Conservation (phyloP, 2,888 invertebrate species). For the Diadegma fenestrale region DNA sequence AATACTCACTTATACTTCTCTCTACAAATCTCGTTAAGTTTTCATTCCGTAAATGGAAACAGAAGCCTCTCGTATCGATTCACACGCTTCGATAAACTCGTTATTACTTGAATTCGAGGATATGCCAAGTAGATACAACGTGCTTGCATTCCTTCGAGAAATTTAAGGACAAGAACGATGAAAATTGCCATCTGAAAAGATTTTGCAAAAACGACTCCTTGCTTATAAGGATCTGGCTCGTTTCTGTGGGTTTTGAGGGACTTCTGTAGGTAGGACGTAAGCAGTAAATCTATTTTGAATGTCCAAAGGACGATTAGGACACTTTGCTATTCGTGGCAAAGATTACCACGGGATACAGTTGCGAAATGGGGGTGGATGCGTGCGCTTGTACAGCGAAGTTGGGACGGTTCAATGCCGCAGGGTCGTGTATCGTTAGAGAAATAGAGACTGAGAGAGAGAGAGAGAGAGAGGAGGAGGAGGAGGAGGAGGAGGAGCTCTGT, state of each 20-base stretch:
- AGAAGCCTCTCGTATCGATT: constrained; percentile 23
- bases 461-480: constrained; percentile 8
- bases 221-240: neutral
- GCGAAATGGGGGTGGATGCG: constrained; percentile 24
- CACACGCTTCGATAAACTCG: constrained; percentile 48
- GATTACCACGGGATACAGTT: constrained; percentile 29
- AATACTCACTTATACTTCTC: constrained; percentile 65
- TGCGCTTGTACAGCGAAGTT: constrained; percentile 53
- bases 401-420: constrained; percentile 74
- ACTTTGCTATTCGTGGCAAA: constrained; percentile 31
- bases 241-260: neutral
- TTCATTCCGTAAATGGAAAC: constrained; percentile 80
- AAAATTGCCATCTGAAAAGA: neutral
- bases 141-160: neutral
- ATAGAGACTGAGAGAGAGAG: constrained; percentile 24
- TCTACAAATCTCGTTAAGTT: constrained; percentile 80
- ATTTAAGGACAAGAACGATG: neutral
- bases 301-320: constrained; percentile 60
- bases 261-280: neutral
- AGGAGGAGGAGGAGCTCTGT: constrained; percentile 80
- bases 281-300: constrained; percentile 26
- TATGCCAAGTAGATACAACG: constrained; percentile 10
- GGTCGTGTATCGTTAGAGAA: constrained; percentile 66
- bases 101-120: constrained; percentile 24
- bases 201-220: neutral